Conservation (phyloP, 1,140 invertebrate genomes). For the Hestina assimilis region DNA sequence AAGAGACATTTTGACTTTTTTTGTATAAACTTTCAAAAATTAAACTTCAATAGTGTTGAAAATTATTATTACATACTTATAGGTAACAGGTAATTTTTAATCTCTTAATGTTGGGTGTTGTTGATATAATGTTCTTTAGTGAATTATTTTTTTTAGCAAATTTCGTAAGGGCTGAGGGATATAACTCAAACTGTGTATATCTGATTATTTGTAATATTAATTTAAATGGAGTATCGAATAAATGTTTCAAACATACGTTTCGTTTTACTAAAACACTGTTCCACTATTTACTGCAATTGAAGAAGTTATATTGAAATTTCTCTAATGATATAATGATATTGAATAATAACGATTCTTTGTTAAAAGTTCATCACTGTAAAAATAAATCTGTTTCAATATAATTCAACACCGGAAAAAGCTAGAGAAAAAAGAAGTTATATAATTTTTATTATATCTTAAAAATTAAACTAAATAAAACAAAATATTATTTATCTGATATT, state of each 20-base stretch:
- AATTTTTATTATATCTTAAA: background rate
- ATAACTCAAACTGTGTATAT: conserved; percentile 27
- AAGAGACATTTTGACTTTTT: no score
- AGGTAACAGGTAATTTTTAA: conserved; percentile 1
- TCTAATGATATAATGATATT: no score
- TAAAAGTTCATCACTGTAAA: no score
- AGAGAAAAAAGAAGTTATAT: no score
- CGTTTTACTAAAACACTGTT: conserved; percentile 10
- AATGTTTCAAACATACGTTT: conserved; percentile 53
- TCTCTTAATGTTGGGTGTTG: background rate
- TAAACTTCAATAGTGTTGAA: background rate
- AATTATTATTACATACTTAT: background rate
- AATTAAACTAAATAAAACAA: conserved; percentile 18
- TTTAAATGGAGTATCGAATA: conserved; percentile 62
- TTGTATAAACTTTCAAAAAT: no score
- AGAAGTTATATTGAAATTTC: no score
- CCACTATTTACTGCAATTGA: no score
- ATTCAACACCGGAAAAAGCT: no score
- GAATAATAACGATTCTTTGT: no score
- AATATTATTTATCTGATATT: conserved; percentile 26
- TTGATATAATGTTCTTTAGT: no score
- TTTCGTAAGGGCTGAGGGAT: conserved; percentile 12
- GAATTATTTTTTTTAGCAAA: conserved; percentile 2
- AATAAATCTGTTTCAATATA: no score
- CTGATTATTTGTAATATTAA: conserved; percentile 47